Conservation (phyloP, 2,797 vertebrate species). For the Chiloscyllium punctatum region DNA sequence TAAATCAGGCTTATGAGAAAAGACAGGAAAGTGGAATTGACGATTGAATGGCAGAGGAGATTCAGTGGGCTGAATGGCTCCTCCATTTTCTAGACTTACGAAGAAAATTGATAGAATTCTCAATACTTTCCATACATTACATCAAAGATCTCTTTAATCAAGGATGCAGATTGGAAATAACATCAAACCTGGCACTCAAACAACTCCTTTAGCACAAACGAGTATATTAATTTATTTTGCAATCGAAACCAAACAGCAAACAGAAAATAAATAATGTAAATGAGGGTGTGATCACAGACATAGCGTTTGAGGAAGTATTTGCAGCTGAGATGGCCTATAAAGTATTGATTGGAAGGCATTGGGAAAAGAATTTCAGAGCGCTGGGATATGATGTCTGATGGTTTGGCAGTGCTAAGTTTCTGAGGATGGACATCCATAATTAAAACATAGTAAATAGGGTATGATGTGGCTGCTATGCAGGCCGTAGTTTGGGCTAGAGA, state of each 20-base stretch:
- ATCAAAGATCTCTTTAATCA: neutral
- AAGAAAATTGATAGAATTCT: too few relatives aligned
- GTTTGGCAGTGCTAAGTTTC: neutral
- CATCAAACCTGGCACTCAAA: neutral
- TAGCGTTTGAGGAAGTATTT: too few relatives aligned
- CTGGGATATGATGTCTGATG: neutral
- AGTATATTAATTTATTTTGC: neutral
- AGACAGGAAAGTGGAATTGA: too few relatives aligned
- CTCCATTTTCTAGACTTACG: too few relatives aligned
- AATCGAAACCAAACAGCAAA: neutral
- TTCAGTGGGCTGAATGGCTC: too few relatives aligned
- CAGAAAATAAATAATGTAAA: neutral
- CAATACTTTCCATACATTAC: neutral
- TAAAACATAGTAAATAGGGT: neutral
- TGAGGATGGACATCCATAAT: neutral
- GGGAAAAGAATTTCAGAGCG: neutral
- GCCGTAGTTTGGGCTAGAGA: neutral
- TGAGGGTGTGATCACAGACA: neutral
- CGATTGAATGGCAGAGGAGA: too few relatives aligned
- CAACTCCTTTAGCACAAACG: neutral
- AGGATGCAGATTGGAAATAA: neutral
- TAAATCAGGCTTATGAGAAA: too few relatives aligned
- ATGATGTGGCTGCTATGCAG: neutral
- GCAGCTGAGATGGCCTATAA: too few relatives aligned
- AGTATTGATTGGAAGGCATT: neutral